Base-by-base conservation (phyloP, 2,888 invertebrate species). In the Cheilosia vulpina region DNA sequence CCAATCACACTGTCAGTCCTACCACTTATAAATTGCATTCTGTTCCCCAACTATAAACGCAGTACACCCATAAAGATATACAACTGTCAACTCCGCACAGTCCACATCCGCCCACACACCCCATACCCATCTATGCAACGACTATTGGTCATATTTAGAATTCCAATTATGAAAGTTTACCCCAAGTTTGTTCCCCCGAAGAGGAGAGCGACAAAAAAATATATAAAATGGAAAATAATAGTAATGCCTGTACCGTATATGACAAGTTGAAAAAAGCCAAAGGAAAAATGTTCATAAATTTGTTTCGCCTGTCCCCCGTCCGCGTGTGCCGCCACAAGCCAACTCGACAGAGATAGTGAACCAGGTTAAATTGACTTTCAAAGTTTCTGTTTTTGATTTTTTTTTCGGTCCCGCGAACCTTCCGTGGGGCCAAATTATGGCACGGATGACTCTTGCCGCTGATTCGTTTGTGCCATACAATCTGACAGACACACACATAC, bases 341-440 rank as follows among this genome's bases (percentile, higher is more conserved):
- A 45, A 60, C 9, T 11, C 43, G 13, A 34, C 38, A 45, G 27
- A 77, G 62, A 72, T 78, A 62, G 60, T 71, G 85, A 85, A 85
- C 80, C 85, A 85, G 81, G 85, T 77, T 77, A 85, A 85, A 85
- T 85, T 85, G 85, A 85, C 81, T 85, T 85, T 85, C 85, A 85
- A 85, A 85, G 81, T 85, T 81, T 85, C 73, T 31, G 31, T 58
- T 84, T 80, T 85, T n/a, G n/a, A n/a, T n/a, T n/a, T 13, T 45
- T 47, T 50, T 68, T 63, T 77, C 47, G 55, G 62, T 72, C 80
- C 58, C 75, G 76, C 72, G 76, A 81, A 52, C 76, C 81, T 85
- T 77, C 72, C 71, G 76, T 76, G 66, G 80, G 65, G 76, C 80
- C 63, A 72, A 85, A 85, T 72, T 85, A 85, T 85, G 76, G 57